A percentile compares a stretch with the other conserved stretches of the same genome.
These are phyloP conservation scores for Peromyscus aztecus DNA, from an alignment of 2,797 vertebrate species.

Conservation along the genomic window DNA sequence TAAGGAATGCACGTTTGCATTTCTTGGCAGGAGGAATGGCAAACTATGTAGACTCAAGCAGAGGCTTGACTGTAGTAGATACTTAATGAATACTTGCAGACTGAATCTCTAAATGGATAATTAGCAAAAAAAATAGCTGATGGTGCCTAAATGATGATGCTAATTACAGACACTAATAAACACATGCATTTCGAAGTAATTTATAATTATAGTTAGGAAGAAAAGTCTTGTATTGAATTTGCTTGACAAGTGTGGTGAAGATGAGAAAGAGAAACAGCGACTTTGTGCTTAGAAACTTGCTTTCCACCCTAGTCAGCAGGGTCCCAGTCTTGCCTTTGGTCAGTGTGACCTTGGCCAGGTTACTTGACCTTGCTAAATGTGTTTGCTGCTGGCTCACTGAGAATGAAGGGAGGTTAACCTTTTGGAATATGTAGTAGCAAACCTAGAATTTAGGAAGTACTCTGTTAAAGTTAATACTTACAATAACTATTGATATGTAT, in stretches of 20 bases:
- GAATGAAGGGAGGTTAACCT: background rate
- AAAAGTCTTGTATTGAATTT: constrained; percentile 31
- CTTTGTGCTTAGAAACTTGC: background rate
- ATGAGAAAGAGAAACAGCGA: background rate
- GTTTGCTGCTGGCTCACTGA: background rate
- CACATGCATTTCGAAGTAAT: constrained; percentile 67
- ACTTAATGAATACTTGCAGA: constrained; percentile 72
- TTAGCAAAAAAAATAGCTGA: constrained; percentile 65
- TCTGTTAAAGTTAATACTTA: background rate
- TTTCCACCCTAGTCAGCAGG: background rate
- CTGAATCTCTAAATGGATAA: constrained; percentile 69
- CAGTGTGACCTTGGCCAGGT: background rate
- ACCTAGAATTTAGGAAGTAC: background rate
- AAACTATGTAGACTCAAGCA: constrained; percentile 63
- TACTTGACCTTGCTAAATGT: background rate
- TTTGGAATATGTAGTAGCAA: background rate
- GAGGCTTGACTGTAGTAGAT: constrained; percentile 61
- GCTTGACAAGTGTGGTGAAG: constrained; percentile 9
- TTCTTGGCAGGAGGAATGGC: constrained; percentile 56
- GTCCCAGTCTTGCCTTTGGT: background rate
- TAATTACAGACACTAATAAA: constrained; percentile 72
- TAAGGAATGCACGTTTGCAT: constrained; percentile 14
- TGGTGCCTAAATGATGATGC: constrained; percentile 50
- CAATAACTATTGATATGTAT: constrained; percentile 3
- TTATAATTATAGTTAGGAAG: constrained; percentile 65